phyloP scores from a whole-genome alignment of 2,113 vertebrate genomes.

The Diphyllodes magnificus region DNA sequence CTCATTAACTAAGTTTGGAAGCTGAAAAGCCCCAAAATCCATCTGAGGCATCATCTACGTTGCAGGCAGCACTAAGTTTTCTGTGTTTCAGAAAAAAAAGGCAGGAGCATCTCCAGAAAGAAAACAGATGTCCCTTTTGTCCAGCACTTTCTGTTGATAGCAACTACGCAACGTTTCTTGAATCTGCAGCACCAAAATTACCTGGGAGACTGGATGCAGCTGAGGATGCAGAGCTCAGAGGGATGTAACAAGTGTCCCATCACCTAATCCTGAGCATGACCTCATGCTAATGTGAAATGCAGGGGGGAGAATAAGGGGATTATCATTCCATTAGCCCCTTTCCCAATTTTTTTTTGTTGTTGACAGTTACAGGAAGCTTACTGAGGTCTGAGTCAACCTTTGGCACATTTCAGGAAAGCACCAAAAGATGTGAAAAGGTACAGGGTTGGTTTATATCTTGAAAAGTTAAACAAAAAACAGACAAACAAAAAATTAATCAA shows the following conservation, averaged over 20 bases:
- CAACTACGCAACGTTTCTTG: background rate
- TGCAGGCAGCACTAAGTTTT: background rate
- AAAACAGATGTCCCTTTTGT: background rate
- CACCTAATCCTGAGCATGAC: background rate
- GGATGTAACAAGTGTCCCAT: background rate
- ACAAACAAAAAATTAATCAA: background rate
- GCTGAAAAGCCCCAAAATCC: background rate
- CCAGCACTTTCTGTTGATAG: background rate
- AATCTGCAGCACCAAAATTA: background rate
- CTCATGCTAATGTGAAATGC: background rate
- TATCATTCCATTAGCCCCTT: background rate
- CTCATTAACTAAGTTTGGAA: background rate
- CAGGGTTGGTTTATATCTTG: background rate
- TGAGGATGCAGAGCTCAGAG: background rate
- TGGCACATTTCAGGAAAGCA: background rate
- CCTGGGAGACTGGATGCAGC: background rate
- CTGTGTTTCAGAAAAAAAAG: background rate
- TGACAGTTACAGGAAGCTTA: background rate
- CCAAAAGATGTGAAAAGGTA: background rate
- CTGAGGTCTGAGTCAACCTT: background rate
- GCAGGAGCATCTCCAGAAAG: background rate
- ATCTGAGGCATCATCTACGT: background rate
- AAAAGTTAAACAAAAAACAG: background rate
- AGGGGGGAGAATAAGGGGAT: fast-evolving
- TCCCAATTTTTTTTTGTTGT: background rate